Evolutionary conservation across 2,888 invertebrate genomes (phyloP).

Genomic region (Gymnosoma rotundatum): DNA sequence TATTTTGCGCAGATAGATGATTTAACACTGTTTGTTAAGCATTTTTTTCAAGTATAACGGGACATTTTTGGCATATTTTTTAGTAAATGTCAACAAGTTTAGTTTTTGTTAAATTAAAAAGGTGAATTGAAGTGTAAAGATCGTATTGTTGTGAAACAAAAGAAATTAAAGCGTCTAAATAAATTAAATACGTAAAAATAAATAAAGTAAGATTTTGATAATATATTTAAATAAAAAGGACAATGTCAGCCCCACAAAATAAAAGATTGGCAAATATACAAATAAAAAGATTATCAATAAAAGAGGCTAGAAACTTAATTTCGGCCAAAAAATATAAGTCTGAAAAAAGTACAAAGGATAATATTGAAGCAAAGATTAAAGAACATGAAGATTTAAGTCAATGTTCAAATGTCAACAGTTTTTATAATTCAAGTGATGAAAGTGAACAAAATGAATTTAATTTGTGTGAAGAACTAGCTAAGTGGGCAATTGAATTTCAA

Average conservation of each 20-base stretch:
- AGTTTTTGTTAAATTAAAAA: background rate
- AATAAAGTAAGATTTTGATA: conserved; percentile 3
- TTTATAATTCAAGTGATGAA: background rate
- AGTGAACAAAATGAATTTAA: conserved; percentile 27
- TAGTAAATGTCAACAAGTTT: background rate
- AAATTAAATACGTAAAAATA: background rate
- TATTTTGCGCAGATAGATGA: conserved; percentile 12
- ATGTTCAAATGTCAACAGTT: too few species aligned
- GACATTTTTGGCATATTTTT: background rate
- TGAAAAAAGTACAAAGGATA: background rate
- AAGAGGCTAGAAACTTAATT: too few species aligned
- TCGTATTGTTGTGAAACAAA: background rate
- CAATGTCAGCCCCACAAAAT: conserved; percentile 18
- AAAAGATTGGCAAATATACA: conserved; percentile 5
- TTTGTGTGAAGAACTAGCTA: conserved; percentile 47
- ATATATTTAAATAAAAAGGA: conserved; percentile 12
- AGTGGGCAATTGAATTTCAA: conserved; percentile 41
- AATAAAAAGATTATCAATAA: background rate
- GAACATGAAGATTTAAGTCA: background rate
- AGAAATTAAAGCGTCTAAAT: background rate
- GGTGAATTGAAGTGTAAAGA: background rate
- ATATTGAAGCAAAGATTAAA: background rate
- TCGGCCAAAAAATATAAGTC: too few species aligned
- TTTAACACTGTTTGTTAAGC: background rate
- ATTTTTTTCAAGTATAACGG: background rate